Base-by-base conservation (phyloP, 2,113 vertebrate genomes). In the Oreotrochilus melanogaster region DNA sequence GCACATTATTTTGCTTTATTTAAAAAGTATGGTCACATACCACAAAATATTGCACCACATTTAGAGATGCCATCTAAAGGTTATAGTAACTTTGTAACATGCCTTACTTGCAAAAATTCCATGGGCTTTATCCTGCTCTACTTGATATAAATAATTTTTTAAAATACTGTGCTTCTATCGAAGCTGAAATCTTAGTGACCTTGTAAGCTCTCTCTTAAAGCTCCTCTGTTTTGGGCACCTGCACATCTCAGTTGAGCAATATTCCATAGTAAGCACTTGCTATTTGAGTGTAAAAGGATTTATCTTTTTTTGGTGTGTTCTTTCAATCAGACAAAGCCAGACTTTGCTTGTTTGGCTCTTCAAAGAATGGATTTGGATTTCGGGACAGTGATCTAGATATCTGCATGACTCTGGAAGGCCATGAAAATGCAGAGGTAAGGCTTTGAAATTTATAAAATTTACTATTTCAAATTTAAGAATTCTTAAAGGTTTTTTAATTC, bases 361-460 rank as follows among this genome's bases (percentile, higher is more conserved):
- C 99, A 45, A 99, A 99, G 96, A 99, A 99, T 70, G 99, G 99
- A 45, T 99, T 99, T 95, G 99, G 99, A 43, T 99, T 99, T 97
- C 99, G 99, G 14, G 99, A 99, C 98, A 99, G 99, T 48, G 99
- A 99, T 97, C 98, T 99, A 14, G 99, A 99, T 97, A 99, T 99
- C 97, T 99, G 99, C 97, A 99, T 99, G 99, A 99, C 99, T 2
- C 96, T 99, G 90, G 99, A 99, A 97, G 99, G 99, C 74, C 99
- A 99, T 27, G 99, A 99, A 96, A 99, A 99, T 31, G 99, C 99
- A 72, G 99, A 99, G 99, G 99, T 99, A 97, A 78, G 97, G 22
- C 93, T 96, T 51, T 71, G 73, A 80, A 90, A 71, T 18, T 4
- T 24, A 50, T 72, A 33, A 72, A 33, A 45, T 47, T 45, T 70